phyloP scores from a whole-genome alignment of 1,140 invertebrate genomes.

The Bradysia coprophila region DNA sequence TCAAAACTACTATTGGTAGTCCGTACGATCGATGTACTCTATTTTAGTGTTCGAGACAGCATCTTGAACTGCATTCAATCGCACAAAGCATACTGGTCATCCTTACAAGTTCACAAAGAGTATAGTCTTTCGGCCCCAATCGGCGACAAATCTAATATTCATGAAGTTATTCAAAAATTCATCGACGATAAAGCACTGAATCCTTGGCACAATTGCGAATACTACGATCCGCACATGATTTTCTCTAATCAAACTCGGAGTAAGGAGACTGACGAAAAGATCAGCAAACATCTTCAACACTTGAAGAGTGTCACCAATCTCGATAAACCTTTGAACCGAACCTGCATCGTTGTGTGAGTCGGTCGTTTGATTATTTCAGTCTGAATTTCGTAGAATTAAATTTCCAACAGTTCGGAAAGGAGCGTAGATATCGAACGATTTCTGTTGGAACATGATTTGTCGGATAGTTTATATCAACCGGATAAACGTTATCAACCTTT shows the following conservation, averaged over 20 bases:
- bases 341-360: constrained; percentile 56
- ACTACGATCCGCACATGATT: constrained; percentile 48
- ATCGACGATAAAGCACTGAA: constrained; percentile 31
- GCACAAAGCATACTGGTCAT: constrained; percentile 66
- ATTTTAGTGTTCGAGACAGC: constrained; percentile 44
- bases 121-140: constrained; percentile 29
- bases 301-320: constrained; percentile 44
- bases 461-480: too few relatives aligned
- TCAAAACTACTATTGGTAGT: constrained; percentile 11
- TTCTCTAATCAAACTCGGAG: constrained; percentile 35
- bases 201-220: too few relatives aligned
- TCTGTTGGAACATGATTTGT: too few relatives aligned
- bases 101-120: constrained; percentile 50
- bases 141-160: constrained; percentile 10
- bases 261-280: constrained; percentile 17
- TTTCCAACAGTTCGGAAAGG: too few relatives aligned
- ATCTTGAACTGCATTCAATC: constrained; percentile 67
- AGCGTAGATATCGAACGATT: too few relatives aligned
- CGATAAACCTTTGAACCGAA: constrained; percentile 30
- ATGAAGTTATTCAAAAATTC: constrained; percentile 12
- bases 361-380: too few relatives aligned
- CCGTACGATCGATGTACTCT: constrained; percentile 11
- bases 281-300: constrained; percentile 32
- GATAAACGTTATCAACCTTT: too few relatives aligned
- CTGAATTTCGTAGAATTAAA: too few relatives aligned